These are phyloP conservation scores for Trichonephila clavata DNA, from an alignment of 1,140 invertebrate species.

Conservation along the genomic window DNA sequence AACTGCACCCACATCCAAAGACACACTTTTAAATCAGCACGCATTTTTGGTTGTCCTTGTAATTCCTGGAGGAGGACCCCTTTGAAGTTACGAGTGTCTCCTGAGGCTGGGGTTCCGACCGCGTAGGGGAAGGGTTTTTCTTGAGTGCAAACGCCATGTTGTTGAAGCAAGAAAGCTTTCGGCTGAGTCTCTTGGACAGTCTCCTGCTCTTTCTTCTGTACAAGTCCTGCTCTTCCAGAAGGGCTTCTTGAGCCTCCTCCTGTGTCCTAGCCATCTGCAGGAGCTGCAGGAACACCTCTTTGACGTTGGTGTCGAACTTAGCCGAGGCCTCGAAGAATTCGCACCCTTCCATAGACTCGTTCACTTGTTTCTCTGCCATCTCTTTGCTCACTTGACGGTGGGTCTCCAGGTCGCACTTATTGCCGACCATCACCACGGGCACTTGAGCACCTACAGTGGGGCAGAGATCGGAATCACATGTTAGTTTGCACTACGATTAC, in stretches of 20 bases:
- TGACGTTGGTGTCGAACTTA: conserved; percentile 79
- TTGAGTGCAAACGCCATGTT: conserved; percentile 55
- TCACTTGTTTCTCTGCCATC: conserved; percentile 73
- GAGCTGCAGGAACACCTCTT: conserved; percentile 79
- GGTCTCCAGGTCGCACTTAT: conserved; percentile 73
- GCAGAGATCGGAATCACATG: neutral
- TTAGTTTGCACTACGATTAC: too few species aligned
- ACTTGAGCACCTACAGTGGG: conserved; percentile 57
- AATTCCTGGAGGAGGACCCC: neutral
- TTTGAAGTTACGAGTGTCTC: neutral
- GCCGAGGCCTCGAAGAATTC: conserved; percentile 79
- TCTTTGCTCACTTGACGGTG: conserved; percentile 78
- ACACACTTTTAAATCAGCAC: neutral
- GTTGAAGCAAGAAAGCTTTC: conserved; percentile 61
- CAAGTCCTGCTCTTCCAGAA: conserved; percentile 59
- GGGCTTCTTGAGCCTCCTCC: conserved; percentile 67
- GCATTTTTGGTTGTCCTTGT: conserved; percentile 49
- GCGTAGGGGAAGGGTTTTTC: conserved; percentile 16
- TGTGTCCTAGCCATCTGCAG: conserved; percentile 67
- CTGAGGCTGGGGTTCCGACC: neutral
- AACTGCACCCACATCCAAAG: too few species aligned
- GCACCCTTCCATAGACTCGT: conserved; percentile 77
- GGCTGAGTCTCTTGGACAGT: conserved; percentile 59
- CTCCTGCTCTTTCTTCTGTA: conserved; percentile 48
- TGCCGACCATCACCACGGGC: conserved; percentile 77